Evolutionary conservation across 2,113 vertebrate genomes (phyloP).

Genomic region (Neofelis nebulosa): DNA sequence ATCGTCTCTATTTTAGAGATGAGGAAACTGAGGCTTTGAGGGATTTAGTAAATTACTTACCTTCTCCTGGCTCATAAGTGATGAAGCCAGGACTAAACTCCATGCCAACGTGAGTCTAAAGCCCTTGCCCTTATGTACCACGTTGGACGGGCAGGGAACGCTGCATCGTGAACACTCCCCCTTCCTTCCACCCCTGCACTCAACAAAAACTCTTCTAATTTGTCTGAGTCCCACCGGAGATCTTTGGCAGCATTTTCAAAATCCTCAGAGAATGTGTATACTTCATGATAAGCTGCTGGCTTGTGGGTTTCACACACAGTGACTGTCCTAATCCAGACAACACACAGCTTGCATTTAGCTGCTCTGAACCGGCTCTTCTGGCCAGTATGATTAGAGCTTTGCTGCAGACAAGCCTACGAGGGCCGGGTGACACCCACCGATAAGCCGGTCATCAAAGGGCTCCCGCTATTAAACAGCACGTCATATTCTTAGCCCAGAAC

Average conservation of each 20-base stretch:
- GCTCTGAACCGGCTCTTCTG: neutral
- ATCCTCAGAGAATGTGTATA: neutral
- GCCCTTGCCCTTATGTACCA: neutral
- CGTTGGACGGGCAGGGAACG: neutral
- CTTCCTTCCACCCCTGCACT: neutral
- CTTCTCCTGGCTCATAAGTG: neutral
- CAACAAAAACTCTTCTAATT: neutral
- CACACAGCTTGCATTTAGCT: neutral
- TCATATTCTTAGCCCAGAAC: neutral
- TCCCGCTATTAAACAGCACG: constrained; percentile 27
- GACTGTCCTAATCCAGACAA: neutral
- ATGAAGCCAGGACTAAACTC: neutral
- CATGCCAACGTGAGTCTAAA: neutral
- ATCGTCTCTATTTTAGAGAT: neutral
- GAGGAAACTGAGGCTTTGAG: constrained; percentile 47
- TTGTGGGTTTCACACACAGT: neutral
- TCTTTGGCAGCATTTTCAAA: neutral
- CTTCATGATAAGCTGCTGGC: neutral
- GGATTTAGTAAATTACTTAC: constrained; percentile 5
- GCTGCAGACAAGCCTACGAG: neutral
- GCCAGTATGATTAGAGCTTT: constrained; percentile 37
- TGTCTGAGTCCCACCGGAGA: neutral
- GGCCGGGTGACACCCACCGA: constrained; percentile 34
- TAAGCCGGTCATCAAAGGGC: neutral
- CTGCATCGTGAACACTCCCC: no score